Evolutionary conservation across 2,888 invertebrate species (phyloP), one percentile per base, ranked within the genome.

Genomic region (Oscheius onirici): DNA sequence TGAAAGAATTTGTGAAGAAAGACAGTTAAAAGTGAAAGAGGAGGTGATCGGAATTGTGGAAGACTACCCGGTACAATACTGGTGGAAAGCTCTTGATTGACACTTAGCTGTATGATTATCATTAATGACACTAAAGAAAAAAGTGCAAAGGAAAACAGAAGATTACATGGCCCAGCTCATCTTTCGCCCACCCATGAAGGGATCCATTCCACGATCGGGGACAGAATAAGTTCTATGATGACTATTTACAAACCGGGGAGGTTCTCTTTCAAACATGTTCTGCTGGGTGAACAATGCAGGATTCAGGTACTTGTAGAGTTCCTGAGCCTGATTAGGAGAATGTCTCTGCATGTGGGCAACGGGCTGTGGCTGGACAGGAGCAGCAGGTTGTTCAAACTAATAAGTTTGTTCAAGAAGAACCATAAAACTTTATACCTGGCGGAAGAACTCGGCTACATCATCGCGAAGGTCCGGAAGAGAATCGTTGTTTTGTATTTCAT

Each of bases 391-490:
- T 57, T 73, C 69, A 28, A 73, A 63, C 72, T 73, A 49, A 67
- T 28, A 22, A 20, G 22, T 17, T 43, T 2, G n/a, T 49, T 49
- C 10, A 2, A n/a, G 17, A n/a, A 13, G n/a, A 11, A 1, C 26
- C 24, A 17, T 49, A n/a, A 24, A 43, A 11, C 43, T 69, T 20
- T 61, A n/a, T 41, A 85, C 83, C 65, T 85, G 82, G 34, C 80
- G 72, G 58, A 85, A 82, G 57, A 80, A 84, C 40, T 85, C 84
- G 68, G 83, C 85, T n/a, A 84, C 71, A 55, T 80, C 78, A 69
- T 81, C 82, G 44, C 78, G 71, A 44, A 85, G 72, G 60, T 85
- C 85, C 2, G 85, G 85, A 41, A 85, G 77, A 11, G 76, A 74
- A 24, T 66, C 74, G 40, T 75, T 73, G 8, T 70, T 65, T 11